Conservation (phyloP, 1,140 invertebrate species). For the Bursaphelenchus mucronatus region DNA sequence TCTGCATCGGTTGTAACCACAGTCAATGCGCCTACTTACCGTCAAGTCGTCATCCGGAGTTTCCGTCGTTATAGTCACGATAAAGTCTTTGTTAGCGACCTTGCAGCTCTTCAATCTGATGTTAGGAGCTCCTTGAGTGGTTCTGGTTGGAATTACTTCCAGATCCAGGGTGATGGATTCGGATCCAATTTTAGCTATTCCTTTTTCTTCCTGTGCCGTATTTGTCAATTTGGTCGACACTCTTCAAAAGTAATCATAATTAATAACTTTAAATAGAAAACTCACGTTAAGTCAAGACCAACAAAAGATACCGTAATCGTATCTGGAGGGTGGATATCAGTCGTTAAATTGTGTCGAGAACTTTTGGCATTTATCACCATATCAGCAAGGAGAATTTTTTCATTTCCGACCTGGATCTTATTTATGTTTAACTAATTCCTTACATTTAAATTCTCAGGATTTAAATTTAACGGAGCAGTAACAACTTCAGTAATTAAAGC, state of each 20-base stretch:
- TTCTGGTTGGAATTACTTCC: conserved; percentile 1
- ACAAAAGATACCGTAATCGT: conserved; percentile 10
- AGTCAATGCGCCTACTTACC: too few relatives aligned
- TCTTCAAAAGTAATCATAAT: not conserved
- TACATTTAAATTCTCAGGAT: conserved; percentile 36
- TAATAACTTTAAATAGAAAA: not conserved
- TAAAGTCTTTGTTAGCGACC: not conserved
- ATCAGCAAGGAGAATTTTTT: conserved; percentile 17
- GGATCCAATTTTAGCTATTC: not conserved
- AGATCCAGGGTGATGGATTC: conserved; percentile 18
- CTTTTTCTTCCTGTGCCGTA: too few relatives aligned
- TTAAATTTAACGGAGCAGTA: conserved; percentile 28
- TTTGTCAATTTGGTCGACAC: too few relatives aligned
- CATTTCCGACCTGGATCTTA: conserved; percentile 7
- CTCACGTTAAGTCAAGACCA: conserved; percentile 17
- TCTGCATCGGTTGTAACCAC: not conserved
- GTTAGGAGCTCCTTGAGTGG: conserved; percentile 22
- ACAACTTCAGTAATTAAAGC: conserved; percentile 13
- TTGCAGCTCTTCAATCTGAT: conserved; percentile 23
- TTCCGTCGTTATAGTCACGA: not conserved
- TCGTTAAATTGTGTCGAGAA: conserved; percentile 2
- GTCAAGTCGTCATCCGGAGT: too few relatives aligned
- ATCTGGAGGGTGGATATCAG: conserved; percentile 20
- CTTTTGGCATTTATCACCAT: conserved; percentile 16
- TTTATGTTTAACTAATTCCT: not conserved